Percentiles rank a stretch among this genome's conserved stretches.
These are phyloP conservation scores for Harpagoxenus sublaevis DNA, from an alignment of 2,888 invertebrate genomes.

Conservation along the genomic window DNA sequence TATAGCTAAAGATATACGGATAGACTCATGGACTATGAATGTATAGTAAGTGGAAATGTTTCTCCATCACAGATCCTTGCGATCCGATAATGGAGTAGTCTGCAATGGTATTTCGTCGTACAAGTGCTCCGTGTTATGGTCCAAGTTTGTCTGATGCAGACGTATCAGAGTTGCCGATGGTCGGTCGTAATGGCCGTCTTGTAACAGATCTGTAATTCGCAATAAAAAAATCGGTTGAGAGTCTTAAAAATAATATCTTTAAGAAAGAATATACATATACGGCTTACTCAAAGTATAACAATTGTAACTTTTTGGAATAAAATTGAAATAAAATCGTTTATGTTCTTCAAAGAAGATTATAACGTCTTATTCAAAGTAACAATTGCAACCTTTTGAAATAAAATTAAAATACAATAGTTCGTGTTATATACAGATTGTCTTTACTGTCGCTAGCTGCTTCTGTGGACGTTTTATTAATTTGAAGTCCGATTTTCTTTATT, in stretches of 20 bases:
- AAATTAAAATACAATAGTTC: not conserved
- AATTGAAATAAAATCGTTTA: not conserved
- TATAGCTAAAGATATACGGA: not conserved
- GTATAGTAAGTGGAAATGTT: not conserved
- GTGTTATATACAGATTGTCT: not conserved
- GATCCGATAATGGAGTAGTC: constrained; percentile 47
- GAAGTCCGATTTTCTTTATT: not conserved
- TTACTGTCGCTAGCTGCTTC: not conserved
- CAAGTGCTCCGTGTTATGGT: constrained; percentile 87
- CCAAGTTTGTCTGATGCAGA: constrained; percentile 78
- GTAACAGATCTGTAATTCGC: constrained; percentile 86
- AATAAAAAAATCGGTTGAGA: not conserved
- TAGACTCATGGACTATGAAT: not conserved
- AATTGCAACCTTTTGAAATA: not conserved
- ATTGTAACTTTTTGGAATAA: not conserved
- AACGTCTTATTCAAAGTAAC: not conserved
- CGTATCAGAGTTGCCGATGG: constrained; percentile 78
- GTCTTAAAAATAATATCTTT: not conserved
- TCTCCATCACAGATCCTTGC: constrained; percentile 57
- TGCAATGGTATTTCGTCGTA: constrained; percentile 90
- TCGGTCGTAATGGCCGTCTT: constrained; percentile 89
- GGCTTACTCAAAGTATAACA: not conserved
- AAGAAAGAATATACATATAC: not conserved
- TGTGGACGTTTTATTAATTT: not conserved
- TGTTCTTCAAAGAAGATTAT: not conserved